Evolutionary conservation across 1,140 invertebrate genomes (phyloP), one percentile per base, ranked within the genome.

Genomic region (Anadara kagoshimensis): DNA sequence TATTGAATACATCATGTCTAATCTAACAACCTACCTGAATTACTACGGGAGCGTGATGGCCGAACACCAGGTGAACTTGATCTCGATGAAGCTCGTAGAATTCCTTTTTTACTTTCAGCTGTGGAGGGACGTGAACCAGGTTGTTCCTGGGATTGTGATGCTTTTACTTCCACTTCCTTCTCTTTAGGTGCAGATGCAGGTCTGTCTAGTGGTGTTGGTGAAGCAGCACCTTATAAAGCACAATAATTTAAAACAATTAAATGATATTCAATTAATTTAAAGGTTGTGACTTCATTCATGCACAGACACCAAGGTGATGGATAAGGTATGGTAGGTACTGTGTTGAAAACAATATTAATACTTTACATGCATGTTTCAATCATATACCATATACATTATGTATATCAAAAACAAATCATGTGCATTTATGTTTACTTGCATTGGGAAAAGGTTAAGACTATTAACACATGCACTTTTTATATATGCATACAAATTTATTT

Each of bases 61-160:
- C 45, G 49, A 24, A 24, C 24, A 10, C 54, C 57, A 22, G 70
- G 65, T 10, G 82, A 76, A 45, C 73, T 78, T n/a, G 83, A 85
- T 24, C 79, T 62, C 36, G 83, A 84, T 43, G 72, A 71, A 41
- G 81, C 79, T 44, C 80, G 71, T 3, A 85, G 78, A 54, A 84
- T 85, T 41, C 84, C 81, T 56, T 84, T 85, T 36, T 75, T 80
- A 69, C 83, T 86, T 18, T 76, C 76, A 26, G 64, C 26, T 53
- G 71, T 69, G 7, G 73, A 63, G 16, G 78, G 67, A 16, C 76
- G 7, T 57, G 75, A 47, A 8, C 73, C 41, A 12, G 62, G 73
- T 51, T 62, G 51, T 36, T 36, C 29, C 29, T 36, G 2, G 7
- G 29, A 36, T 36, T 2, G 29, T 3, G 29, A 36, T 3, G 29